Evolutionary conservation across 2,888 invertebrate genomes (phyloP), one percentile per base, ranked within the genome.

Genomic region (Saturnia japonica): DNA sequence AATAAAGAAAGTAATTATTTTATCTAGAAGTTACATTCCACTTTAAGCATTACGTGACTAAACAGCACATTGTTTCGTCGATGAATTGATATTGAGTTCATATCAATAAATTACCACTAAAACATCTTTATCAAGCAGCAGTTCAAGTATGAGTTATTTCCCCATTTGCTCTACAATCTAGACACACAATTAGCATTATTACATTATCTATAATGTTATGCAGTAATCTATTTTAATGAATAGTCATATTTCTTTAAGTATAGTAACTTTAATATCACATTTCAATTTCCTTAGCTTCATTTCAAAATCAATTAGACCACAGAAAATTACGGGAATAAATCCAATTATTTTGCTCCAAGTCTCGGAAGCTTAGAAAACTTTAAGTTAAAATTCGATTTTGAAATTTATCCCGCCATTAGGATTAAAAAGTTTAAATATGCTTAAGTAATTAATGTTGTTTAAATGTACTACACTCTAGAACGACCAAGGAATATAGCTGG

Each of bases 341-440:
- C 19, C 22, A 64, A 64, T 64, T n/a, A n/a, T n/a, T 40, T 64
- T 64, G 40, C 2, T 6, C 40, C 6, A 16, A 40, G n/a, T 40
- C 64, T 40, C 64, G 40, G 71, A 71, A 70, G 72, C 73, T 72
- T 60, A 67, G 68, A 60, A 73, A 74, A 71, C 70, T 72, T 60
- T 12, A 69, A 70, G 68, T 34, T 70, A 70, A 72, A 74, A 76
- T 73, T 72, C 11, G 11, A 68, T 68, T n/a, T 60, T 54, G 45
- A 72, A 72, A 73, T 73, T 68, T 67, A 70, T 70, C 70, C 75
- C 70, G 73, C 74, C 73, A 69, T 51, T 60, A 40, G 60, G 66
- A 73, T 69, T 64, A 64, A 70, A 51, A 76, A 76, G 76, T 75
- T 76, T 73, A 71, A 75, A 76, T 69, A 73, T 67, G 64, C 68